A percentile compares a stretch with the other conserved stretches of the same genome.
Conservation (phyloP, 2,888 invertebrate species). For the Sesamia inferens region DNA sequence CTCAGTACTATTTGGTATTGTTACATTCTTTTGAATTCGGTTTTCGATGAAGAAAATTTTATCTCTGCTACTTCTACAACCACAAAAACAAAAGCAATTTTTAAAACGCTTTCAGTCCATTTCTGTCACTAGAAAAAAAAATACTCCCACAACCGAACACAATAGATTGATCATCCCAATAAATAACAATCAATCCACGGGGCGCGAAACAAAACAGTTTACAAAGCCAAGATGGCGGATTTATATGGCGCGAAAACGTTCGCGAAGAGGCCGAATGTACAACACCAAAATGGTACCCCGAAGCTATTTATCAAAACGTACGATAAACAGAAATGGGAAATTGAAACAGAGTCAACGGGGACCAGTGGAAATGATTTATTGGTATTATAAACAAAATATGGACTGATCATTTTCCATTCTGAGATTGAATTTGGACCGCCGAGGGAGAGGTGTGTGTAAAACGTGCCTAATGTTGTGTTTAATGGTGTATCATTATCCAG, state of each 20-base stretch:
- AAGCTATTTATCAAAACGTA: conserved; percentile 88
- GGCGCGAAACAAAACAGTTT: conserved; percentile 83
- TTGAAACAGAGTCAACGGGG: conserved; percentile 88
- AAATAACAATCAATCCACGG: conserved; percentile 81
- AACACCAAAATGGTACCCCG: conserved; percentile 81
- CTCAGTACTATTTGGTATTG: background rate
- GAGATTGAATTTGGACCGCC: conserved; percentile 83
- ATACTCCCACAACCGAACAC: conserved; percentile 55
- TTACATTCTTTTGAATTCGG: background rate
- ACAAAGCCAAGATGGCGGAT: conserved; percentile 84
- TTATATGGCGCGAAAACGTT: conserved; percentile 86
- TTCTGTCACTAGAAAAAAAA: conserved; percentile 47
- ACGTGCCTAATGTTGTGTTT: conserved; percentile 65
- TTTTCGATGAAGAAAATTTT: conserved; percentile 2
- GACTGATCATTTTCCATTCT: conserved; percentile 87
- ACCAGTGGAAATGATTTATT: conserved; percentile 86
- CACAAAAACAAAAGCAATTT: conserved; percentile 20
- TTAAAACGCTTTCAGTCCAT: conserved; percentile 40
- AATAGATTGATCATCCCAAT: conserved; percentile 75
- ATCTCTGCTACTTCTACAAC: background rate
- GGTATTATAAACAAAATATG: conserved; percentile 87
- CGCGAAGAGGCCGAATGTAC: conserved; percentile 76
- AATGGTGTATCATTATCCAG: conserved; percentile 52
- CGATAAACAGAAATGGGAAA: conserved; percentile 89
- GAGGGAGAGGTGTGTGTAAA: conserved; percentile 76